Evolutionary conservation across 2,797 vertebrate genomes (phyloP).

Genomic region (Pangasius djambal): DNA sequence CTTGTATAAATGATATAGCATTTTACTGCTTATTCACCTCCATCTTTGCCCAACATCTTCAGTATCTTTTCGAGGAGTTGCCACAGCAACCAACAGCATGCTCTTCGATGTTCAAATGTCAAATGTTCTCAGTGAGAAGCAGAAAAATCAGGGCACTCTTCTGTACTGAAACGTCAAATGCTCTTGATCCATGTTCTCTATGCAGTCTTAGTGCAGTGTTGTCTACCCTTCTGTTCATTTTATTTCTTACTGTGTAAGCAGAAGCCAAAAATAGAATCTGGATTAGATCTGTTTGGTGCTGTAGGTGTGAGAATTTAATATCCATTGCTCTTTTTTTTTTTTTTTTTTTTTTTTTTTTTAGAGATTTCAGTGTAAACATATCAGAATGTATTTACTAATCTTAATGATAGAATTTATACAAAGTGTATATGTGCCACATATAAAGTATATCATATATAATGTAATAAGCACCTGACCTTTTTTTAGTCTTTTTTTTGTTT

Average conservation of each 20-base stretch:
- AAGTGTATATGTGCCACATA: neutral
- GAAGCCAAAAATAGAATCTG: conserved; percentile 31
- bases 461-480: neutral
- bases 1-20: conserved; percentile 68
- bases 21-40: conserved; percentile 49
- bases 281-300: conserved; percentile 21
- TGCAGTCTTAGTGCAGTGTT: neutral
- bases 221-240: neutral
- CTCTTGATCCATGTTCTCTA: conserved; percentile 3
- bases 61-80: conserved; percentile 66
- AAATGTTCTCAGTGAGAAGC: conserved; percentile 39
- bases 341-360: conserved; percentile 9
- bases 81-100: conserved; percentile 72
- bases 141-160: conserved; percentile 29
- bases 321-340: conserved; percentile 1
- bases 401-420: neutral
- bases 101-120: conserved; percentile 59
- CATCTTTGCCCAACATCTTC: conserved; percentile 64
- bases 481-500: conserved; percentile 10
- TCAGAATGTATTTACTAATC: neutral
- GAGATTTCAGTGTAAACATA: neutral
- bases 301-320: conserved; percentile 1
- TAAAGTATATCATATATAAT: neutral
- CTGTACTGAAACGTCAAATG: conserved; percentile 18
- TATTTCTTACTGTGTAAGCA: conserved; percentile 15